Percentiles rank a stretch among this genome's conserved stretches.
phyloP scores from a whole-genome alignment of 2,888 invertebrate species.

The Pseudanteris insignis region DNA sequence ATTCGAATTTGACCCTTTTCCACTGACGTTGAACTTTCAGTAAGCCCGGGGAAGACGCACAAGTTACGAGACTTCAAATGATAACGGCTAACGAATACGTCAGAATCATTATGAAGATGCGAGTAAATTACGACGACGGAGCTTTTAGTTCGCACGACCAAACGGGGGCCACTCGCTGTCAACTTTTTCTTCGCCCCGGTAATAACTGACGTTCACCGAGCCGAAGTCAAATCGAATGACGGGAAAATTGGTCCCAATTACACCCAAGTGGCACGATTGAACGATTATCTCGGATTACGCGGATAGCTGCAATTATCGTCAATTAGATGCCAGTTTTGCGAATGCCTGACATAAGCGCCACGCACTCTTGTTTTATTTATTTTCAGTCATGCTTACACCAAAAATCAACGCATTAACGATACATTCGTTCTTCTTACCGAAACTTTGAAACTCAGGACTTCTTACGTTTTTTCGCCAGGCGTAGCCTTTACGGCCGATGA shows the following conservation, averaged over 20 bases:
- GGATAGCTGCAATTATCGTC: conserved; percentile 42
- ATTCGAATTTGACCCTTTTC: too few species aligned
- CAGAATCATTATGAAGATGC: too few species aligned
- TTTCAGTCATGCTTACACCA: too few species aligned
- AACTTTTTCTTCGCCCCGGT: conserved; percentile 24
- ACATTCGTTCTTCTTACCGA: conserved; percentile 27
- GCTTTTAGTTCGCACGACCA: conserved; percentile 19
- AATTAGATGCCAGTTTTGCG: conserved; percentile 42
- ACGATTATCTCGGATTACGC: conserved; percentile 40
- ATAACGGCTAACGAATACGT: too few species aligned
- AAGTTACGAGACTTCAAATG: too few species aligned
- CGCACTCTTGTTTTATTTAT: conserved; percentile 24
- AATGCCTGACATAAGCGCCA: conserved; percentile 14
- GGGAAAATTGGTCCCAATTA: conserved; percentile 46
- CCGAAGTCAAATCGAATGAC: conserved; percentile 44
- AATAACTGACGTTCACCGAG: conserved; percentile 28
- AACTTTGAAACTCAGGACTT: conserved; percentile 11
- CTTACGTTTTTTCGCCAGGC: too few species aligned
- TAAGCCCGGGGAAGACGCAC: too few species aligned
- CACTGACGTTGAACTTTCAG: too few species aligned
- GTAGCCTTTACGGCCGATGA: too few species aligned
- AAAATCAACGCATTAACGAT: conserved; percentile 38
- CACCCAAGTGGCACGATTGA: conserved; percentile 33
- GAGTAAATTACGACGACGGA: conserved; percentile 20
- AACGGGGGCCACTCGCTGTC: conserved; percentile 21